Conservation (phyloP, 2,888 invertebrate species). For the Ypsolopha sequella region DNA sequence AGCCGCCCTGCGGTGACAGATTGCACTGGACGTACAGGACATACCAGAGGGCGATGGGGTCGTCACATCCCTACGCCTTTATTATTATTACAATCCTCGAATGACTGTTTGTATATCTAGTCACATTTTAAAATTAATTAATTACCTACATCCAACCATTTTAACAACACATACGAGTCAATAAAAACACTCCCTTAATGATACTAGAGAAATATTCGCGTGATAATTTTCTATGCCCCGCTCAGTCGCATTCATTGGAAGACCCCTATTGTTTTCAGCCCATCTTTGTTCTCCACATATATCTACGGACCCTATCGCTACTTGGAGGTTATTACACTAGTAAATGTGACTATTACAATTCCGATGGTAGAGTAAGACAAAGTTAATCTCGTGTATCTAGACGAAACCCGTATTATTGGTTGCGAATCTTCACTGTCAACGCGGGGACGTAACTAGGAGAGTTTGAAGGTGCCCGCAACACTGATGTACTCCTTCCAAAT, state of each 20-base stretch:
- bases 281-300: slow-evolving; percentile 35
- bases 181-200: too few relatives aligned
- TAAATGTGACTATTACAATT: slow-evolving; percentile 2
- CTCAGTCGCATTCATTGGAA: slow-evolving; percentile 8
- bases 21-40: too few relatives aligned
- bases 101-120: too few relatives aligned
- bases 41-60: too few relatives aligned
- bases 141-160: too few relatives aligned
- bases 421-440: background rate
- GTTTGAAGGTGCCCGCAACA: background rate
- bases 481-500: too few relatives aligned
- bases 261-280: slow-evolving; percentile 24
- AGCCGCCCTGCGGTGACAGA: too few relatives aligned
- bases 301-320: slow-evolving; percentile 38
- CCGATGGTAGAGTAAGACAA: background rate
- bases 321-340: slow-evolving; percentile 3
- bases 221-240: background rate
- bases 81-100: too few relatives aligned
- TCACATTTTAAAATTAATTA: too few relatives aligned
- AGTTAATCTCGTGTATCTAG: background rate
- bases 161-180: background rate
- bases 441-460: background rate
- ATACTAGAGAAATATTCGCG: background rate
- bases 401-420: background rate
- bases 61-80: too few relatives aligned